Base-by-base conservation (phyloP, 2,888 invertebrate genomes). In the Drosophila infuscata region DNA sequence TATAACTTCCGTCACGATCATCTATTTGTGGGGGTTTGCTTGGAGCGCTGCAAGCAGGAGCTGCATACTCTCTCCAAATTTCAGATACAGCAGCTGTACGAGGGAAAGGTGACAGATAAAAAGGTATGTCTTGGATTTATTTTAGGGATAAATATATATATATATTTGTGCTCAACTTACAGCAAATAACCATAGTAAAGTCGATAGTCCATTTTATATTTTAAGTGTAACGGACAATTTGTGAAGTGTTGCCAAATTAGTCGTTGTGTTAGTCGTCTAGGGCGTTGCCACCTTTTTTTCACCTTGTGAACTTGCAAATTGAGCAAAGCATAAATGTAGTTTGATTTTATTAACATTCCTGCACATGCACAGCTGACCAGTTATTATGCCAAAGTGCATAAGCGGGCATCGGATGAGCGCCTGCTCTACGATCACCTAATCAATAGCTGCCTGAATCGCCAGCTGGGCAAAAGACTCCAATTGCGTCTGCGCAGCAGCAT, bases 21-120 rank as follows among this genome's bases (percentile, higher is more conserved):
- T 36, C 61, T 92, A 0, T 87, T 91, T 43, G 80, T 91, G 66
- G 92, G 92, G 2, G 85, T 92, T 0, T 92, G 92, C 57, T 60
- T 92, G 43, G 82, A 91, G 38, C 76, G 66, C n/a, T 92, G 92
- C 62, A 79, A 81, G 38, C 61, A 68, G 1, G 29, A 61, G 0
- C 30, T 89, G 0, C 64, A 65, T 17, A 54, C 82, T 0, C 60
- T 87, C 0, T 67, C 65, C 41, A 53, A 64, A 36, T 77, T 70
- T 32, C 79, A 79, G 17, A 54, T 78, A 25, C 74, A 84, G 7
- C 75, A 80, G 33, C 70, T 78, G 1, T 77, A 80, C 36, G 64
- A 71, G 4, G 83, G 79, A 6, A 67, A 69, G 9, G 76, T 79
- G 0, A 15, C 54, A 11, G 82, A 78, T 35, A 66, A 41, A 15